Base-by-base conservation (phyloP, 2,888 invertebrate species). In the Allacma fusca region DNA sequence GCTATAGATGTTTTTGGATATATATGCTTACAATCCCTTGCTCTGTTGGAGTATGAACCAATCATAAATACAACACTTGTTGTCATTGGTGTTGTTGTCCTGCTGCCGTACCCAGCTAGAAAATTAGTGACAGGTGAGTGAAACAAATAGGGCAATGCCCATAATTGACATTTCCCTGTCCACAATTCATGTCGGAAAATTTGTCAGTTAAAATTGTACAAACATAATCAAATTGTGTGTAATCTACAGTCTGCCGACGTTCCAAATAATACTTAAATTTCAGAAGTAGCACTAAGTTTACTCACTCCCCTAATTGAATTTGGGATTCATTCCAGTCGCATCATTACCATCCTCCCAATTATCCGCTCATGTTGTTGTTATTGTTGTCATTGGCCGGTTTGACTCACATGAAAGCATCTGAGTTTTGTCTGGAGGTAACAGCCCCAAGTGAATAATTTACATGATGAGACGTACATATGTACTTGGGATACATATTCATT, bases 101-200 rank as follows among this genome's bases (percentile, higher is more conserved):
- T 7, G 4, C 34, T 34, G 9, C 34, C 4, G 9, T 9, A 7
- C 4, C 4, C 34, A 34, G 34, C 34, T 34, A n/a, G 50, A 50
- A 19, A 50, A 50, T 50, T 50, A n/a, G 50, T 50, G 50, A 50
- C 50, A 50, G 50, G 50, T 50, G 50, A 50, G 50, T 50, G 50
- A 50, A 50, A 50, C 50, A 50, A 50, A 50, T 50, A 50, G 50
- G 50, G n/a, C 19, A 50, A 50, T 9, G 5, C 50, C 50, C 50
- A 12, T 50, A 50, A 50, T 50, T 50, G 50, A 50, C 50, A 50
- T 50, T 50, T 50, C 50, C 19, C 50, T 16, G 50, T 50, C 50
- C 50, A 50, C 5, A 9, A 9, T 50, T 50, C 50, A 50, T 50
- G 50, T 50, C n/a, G 16, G 50, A 50, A 34, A 7, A 50, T 50